Conservation (phyloP, 2,888 invertebrate species). For the Melinaea menophilus region DNA sequence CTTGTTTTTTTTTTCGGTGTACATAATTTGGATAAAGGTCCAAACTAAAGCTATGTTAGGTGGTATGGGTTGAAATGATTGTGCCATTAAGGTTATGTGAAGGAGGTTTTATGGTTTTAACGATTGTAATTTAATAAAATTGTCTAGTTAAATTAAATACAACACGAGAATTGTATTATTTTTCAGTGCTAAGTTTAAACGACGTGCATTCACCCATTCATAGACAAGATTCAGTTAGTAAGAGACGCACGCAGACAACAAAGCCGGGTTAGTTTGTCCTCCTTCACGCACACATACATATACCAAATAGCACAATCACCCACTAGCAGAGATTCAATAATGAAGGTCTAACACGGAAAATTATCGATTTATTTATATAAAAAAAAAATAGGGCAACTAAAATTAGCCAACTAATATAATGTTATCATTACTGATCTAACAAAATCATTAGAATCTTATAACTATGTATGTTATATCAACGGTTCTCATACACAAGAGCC, state of each 20-base stretch:
- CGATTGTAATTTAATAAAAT: too few species aligned
- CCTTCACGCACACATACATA: slow-evolving; percentile 39
- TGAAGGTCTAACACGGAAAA: slow-evolving; percentile 64
- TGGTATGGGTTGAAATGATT: slow-evolving; percentile 58
- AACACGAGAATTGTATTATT: not conserved
- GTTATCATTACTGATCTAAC: slow-evolving; percentile 56
- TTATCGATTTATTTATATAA: slow-evolving; percentile 65
- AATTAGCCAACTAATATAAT: slow-evolving; percentile 66
- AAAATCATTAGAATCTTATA: slow-evolving; percentile 31
- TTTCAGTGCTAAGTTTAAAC: not conserved
- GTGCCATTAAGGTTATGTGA: slow-evolving; percentile 58
- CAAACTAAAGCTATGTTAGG: slow-evolving; percentile 58
- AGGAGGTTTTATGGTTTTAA: slow-evolving; percentile 39
- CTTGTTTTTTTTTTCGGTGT: not conserved
- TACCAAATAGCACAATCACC: slow-evolving; percentile 65
- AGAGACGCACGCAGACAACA: slow-evolving; percentile 12
- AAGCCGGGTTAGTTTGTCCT: slow-evolving; percentile 27
- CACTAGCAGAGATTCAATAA: slow-evolving; percentile 68
- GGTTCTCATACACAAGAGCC: not conserved
- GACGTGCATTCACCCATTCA: not conserved
- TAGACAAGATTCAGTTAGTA: not conserved
- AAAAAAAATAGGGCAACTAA: slow-evolving; percentile 63
- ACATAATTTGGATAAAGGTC: slow-evolving; percentile 28
- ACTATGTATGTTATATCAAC: slow-evolving; percentile 5
- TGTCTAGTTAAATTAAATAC: too few species aligned